Conservation (phyloP, 2,113 vertebrate species). For the Nicator chloris region DNA sequence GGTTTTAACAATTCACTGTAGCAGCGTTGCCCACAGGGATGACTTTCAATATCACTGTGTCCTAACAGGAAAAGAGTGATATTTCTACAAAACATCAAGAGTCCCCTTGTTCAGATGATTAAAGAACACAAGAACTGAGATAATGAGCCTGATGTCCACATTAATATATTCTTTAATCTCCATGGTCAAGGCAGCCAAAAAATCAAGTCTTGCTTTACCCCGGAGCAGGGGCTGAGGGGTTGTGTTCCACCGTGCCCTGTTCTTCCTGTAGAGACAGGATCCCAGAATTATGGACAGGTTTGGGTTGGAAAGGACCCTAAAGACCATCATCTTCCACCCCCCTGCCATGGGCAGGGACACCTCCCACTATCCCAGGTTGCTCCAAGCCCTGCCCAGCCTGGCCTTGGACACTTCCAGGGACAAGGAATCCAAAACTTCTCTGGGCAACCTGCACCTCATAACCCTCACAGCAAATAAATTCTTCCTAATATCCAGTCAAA, state of each 20-base stretch:
- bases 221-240: background rate
- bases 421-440: background rate
- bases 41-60: background rate
- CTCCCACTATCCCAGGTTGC: background rate
- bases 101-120: background rate
- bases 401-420: background rate
- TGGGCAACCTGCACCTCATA: background rate
- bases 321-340: background rate
- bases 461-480: background rate
- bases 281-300: background rate
- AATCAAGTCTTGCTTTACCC: background rate
- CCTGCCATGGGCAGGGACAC: background rate
- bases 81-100: background rate
- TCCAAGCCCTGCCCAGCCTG: rapidly evolving
- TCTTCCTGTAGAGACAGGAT: background rate
- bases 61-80: background rate
- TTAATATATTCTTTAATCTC: background rate
- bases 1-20: background rate
- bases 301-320: background rate
- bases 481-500: background rate
- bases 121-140: background rate
- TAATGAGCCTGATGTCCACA: background rate
- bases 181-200: background rate
- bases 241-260: background rate
- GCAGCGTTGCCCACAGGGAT: background rate